These are phyloP conservation scores for Amblyornis subalaris DNA, from an alignment of 2,113 vertebrate genomes.

Conservation along the genomic window DNA sequence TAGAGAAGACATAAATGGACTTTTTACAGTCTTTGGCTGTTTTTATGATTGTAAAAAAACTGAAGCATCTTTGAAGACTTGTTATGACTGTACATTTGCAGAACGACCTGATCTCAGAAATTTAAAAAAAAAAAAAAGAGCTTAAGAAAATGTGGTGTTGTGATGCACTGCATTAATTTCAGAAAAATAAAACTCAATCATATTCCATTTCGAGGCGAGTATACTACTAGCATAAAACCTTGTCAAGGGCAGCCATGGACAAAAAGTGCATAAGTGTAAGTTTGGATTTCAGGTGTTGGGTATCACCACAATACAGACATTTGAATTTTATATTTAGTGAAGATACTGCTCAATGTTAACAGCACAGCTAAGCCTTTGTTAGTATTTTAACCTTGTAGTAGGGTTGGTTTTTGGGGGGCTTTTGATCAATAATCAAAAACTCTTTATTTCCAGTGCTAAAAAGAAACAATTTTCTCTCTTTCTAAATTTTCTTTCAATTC, in stretches of 20 bases:
- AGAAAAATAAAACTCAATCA: not conserved
- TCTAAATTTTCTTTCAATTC: not conserved
- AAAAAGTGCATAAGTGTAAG: not conserved
- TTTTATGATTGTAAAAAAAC: not conserved
- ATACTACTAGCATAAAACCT: not conserved
- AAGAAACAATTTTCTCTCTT: not conserved
- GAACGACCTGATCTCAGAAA: not conserved
- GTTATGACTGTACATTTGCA: not conserved
- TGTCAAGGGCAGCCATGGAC: not conserved
- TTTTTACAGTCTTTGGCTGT: not conserved
- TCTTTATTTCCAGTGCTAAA: not conserved
- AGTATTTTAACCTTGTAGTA: not conserved
- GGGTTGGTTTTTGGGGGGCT: rapidly evolving
- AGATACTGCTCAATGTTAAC: not conserved
- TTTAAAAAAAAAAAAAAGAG: not conserved
- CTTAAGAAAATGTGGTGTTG: not conserved
- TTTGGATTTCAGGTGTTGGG: not conserved
- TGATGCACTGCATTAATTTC: rapidly evolving
- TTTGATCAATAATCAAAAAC: not conserved
- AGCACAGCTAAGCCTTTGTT: not conserved
- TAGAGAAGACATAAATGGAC: not conserved
- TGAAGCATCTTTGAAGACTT: not conserved
- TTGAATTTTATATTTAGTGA: not conserved
- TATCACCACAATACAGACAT: not conserved
- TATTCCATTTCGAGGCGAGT: not conserved